Conservation (phyloP, 2,888 invertebrate species). For the Hypolimnas misippus region DNA sequence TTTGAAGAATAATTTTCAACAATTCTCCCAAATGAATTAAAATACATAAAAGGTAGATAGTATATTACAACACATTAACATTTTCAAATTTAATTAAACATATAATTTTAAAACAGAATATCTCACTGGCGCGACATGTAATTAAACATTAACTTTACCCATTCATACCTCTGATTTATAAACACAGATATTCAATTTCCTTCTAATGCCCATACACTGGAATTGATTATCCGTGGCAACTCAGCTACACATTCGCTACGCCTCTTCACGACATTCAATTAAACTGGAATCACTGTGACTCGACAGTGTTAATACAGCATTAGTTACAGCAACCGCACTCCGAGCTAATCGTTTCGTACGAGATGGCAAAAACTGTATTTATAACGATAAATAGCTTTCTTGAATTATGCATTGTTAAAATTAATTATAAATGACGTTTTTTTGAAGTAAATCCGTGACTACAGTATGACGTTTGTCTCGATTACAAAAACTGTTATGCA, state of each 20-base stretch:
- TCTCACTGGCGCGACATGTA: not conserved
- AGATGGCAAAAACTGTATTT: conserved; percentile 16
- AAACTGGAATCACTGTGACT: conserved; percentile 51
- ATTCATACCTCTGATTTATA: conserved; percentile 6
- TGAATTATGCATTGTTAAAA: not conserved
- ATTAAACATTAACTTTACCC: not conserved
- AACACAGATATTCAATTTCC: conserved; percentile 27
- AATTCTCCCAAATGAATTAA: no score
- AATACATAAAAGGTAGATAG: not conserved
- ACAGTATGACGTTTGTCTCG: not conserved
- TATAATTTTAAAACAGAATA: not conserved
- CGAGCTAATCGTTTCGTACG: conserved; percentile 20
- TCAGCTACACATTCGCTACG: conserved; percentile 52
- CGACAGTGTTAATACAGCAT: conserved; percentile 50
- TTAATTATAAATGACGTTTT: not conserved
- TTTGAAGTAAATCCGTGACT: not conserved
- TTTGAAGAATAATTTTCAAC: no score
- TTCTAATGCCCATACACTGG: conserved; percentile 27
- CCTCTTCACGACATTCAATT: conserved; percentile 57
- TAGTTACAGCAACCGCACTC: conserved; percentile 54
- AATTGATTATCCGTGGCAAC: conserved; percentile 32
- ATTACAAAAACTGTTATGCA: conserved; percentile 10
- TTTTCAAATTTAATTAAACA: not conserved
- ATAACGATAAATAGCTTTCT: conserved; percentile 30
- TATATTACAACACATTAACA: no score